Base-by-base conservation (phyloP, 2,888 invertebrate genomes). In the Dyspetes luteomarginatus region DNA sequence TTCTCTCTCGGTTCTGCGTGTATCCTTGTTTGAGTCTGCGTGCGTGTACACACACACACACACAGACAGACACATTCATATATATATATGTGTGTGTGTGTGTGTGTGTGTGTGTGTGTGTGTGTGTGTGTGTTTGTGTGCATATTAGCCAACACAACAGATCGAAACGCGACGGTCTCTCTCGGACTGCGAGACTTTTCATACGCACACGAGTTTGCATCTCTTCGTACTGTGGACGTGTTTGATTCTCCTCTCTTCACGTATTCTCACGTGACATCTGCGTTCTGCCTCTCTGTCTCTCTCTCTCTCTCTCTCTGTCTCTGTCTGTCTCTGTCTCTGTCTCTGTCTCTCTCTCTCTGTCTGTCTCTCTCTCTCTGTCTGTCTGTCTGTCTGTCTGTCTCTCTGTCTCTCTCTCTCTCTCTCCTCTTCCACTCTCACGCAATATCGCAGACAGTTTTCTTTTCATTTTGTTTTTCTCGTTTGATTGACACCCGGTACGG, bases 211-310 rank as follows among this genome's bases (percentile, higher is more conserved):
- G 52, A 65, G 50, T 52, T 67, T 7, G 19, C 60, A 45, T 64
- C 30, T 60, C 58, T 50, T 30, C 19, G 45, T 19, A 64, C 5
- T 19, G 48, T 41, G 41, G 64, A 73, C 78, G 67, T 62, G 62
- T 52, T 41, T 68, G 67, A 36, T 36, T 36, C 36, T 36, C 19
- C 36, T 36, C 36, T 36, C 36, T 36, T 36, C 7, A 36, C 36
- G 4, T 36, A 7, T 36, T 36, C 36, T 36, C 45, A 7, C 43
- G 24, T 50, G 26, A 50, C 28, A 28, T 65, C 62, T 36, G 2
- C 36, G 12, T 36, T 36, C 9, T 12, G 36, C 36, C 9, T 3
- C 36, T 0, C 36, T 7, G 36, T 12, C 36, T 12, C 12, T 36
- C 9, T 9, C n/a, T n/a, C n/a, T 36, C 36, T 9, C 7, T 36